Conservation (phyloP, 2,113 vertebrate genomes). For the Ictidomys tridecemlineatus region DNA sequence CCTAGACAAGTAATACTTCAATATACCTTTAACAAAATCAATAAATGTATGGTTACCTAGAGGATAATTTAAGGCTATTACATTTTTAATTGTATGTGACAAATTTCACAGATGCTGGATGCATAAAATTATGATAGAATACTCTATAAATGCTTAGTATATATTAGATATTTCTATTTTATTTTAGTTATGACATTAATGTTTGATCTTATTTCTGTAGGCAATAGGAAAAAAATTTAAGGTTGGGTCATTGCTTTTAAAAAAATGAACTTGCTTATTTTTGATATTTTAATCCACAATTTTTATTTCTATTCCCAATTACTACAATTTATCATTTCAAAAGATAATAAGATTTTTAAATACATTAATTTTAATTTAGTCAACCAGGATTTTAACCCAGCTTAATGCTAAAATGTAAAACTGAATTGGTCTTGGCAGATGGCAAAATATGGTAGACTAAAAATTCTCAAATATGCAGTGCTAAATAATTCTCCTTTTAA, state of each 20-base stretch:
- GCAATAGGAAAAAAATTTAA: constrained; percentile 54
- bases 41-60: constrained; percentile 70
- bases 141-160: constrained; percentile 75
- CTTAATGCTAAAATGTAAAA: neutral
- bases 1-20: constrained; percentile 72
- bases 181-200: constrained; percentile 79
- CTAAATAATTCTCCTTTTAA: neutral
- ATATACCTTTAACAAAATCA: constrained; percentile 80
- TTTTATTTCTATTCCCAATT: constrained; percentile 25
- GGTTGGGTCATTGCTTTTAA: constrained; percentile 56
- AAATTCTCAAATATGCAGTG: neutral
- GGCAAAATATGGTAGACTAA: neutral
- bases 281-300: neutral
- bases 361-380: neutral
- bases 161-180: constrained; percentile 79
- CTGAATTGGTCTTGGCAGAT: neutral
- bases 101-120: constrained; percentile 65
- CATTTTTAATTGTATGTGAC: constrained; percentile 81
- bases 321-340: neutral
- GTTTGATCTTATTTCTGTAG: constrained; percentile 68
- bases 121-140: constrained; percentile 77
- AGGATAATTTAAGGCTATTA: constrained; percentile 81
- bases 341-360: neutral
- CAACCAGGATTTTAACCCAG: neutral
- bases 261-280: neutral